These are phyloP conservation scores for Calliopum simillimum DNA, from an alignment of 2,888 invertebrate species.

Conservation along the genomic window DNA sequence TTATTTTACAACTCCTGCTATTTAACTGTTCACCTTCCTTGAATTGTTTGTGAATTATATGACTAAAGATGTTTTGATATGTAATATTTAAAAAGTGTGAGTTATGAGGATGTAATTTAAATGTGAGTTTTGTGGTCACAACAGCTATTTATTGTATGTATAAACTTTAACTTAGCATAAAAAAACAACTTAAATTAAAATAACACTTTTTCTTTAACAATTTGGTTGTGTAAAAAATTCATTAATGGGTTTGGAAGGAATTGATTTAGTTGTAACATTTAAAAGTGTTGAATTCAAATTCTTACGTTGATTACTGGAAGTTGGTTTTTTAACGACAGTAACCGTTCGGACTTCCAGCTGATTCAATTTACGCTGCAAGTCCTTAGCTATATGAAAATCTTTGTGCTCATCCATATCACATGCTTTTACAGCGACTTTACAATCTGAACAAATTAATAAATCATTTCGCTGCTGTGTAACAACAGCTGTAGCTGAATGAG, in stretches of 20 bases:
- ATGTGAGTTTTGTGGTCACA: too few species aligned
- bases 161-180: too few species aligned
- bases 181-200: background rate
- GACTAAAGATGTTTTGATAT: too few species aligned
- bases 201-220: constrained; percentile 33
- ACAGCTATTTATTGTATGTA: too few species aligned
- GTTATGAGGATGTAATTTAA: too few species aligned
- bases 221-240: constrained; percentile 56
- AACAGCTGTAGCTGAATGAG: constrained; percentile 6
- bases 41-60: too few species aligned
- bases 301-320: constrained; percentile 30
- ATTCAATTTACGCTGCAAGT: constrained; percentile 70
- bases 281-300: constrained; percentile 27
- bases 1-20: too few species aligned
- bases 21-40: too few species aligned
- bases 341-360: constrained; percentile 55
- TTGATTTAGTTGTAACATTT: constrained; percentile 16
- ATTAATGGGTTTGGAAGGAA: constrained; percentile 51
- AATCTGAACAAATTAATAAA: constrained; percentile 74
- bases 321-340: constrained; percentile 42
- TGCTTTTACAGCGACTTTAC: constrained; percentile 73
- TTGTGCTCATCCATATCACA: constrained; percentile 79
- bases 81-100: too few species aligned
- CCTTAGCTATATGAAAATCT: constrained; percentile 88
- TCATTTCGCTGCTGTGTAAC: constrained; percentile 22